Conservation (phyloP, 2,888 invertebrate genomes). For the Shargacucullia verbasci region DNA sequence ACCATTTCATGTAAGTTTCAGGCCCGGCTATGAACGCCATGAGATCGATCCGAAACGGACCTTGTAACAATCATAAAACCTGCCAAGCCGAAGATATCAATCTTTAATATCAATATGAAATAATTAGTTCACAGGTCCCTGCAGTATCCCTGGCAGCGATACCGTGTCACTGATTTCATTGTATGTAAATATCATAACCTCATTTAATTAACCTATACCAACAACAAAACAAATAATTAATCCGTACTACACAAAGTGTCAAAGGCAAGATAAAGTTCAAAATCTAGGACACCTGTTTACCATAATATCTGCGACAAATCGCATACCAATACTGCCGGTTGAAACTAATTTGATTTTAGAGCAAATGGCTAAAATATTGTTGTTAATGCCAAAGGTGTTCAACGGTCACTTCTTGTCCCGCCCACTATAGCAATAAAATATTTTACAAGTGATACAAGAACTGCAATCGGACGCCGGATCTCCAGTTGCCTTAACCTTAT, state of each 20-base stretch:
- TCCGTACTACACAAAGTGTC: slow-evolving; percentile 36
- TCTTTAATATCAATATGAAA: slow-evolving; percentile 33
- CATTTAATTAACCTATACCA: slow-evolving; percentile 40
- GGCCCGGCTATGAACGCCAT: neutral
- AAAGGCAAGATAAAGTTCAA: slow-evolving; percentile 44
- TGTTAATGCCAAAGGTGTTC: slow-evolving; percentile 59
- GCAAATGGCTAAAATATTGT: slow-evolving; percentile 32
- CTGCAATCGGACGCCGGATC: slow-evolving; percentile 81
- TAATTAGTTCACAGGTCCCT: slow-evolving; percentile 23
- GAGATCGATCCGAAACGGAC: slow-evolving; percentile 15
- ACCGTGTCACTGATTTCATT: slow-evolving; percentile 51
- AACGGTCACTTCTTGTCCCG: slow-evolving; percentile 60
- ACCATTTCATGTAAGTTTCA: no score
- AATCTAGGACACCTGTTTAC: slow-evolving; percentile 51
- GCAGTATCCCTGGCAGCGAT: slow-evolving; percentile 28
- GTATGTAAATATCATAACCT: slow-evolving; percentile 41
- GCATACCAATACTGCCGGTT: slow-evolving; percentile 35
- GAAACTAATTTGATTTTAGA: slow-evolving; percentile 42
- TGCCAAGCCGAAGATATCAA: slow-evolving; percentile 16
- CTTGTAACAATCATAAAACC: slow-evolving; percentile 27
- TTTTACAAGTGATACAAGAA: slow-evolving; percentile 88
- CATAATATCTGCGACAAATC: slow-evolving; percentile 46
- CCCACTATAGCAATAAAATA: slow-evolving; percentile 84
- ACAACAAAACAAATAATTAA: slow-evolving; percentile 46
- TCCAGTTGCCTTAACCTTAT: slow-evolving; percentile 84